These are phyloP conservation scores for Chelon labrosus DNA, from an alignment of 2,797 vertebrate species.

Conservation along the genomic window DNA sequence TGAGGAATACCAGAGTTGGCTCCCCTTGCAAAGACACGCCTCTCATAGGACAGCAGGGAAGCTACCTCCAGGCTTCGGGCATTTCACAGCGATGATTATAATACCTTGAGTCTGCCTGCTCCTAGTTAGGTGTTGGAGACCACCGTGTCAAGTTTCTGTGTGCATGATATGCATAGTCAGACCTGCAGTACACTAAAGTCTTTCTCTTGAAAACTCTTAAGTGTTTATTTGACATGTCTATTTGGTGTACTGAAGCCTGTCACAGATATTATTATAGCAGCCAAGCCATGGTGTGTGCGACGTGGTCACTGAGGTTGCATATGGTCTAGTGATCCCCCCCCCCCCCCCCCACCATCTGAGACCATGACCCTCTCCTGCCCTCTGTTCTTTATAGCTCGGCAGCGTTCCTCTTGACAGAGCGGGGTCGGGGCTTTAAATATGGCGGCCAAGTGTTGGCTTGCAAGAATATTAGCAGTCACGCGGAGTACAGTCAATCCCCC, in stretches of 20 bases:
- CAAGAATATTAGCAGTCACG: conserved; percentile 53
- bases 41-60: background rate
- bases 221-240: background rate
- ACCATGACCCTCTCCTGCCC: conserved; percentile 51
- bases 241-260: background rate
- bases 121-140: background rate
- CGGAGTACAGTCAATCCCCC: conserved; percentile 55
- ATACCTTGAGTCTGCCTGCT: background rate
- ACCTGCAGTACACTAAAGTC: background rate
- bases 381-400: conserved; percentile 62
- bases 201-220: background rate
- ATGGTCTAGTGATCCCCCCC: conserved; percentile 26
- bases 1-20: background rate
- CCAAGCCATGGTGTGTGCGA: background rate
- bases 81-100: background rate
- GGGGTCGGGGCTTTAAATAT: conserved; percentile 33
- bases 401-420: conserved; percentile 31
- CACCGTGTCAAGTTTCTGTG: background rate
- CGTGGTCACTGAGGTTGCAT: conserved; percentile 24
- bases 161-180: conserved; percentile 4
- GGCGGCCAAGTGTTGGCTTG: conserved; percentile 60
- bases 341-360: conserved; percentile 19
- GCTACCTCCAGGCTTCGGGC: background rate
- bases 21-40: background rate
- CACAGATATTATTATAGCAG: conserved; percentile 23